A percentile compares a stretch with the other conserved stretches of the same genome.
Evolutionary conservation across 2,888 invertebrate genomes (phyloP).

Genomic region (Strigamia transsilvanica): DNA sequence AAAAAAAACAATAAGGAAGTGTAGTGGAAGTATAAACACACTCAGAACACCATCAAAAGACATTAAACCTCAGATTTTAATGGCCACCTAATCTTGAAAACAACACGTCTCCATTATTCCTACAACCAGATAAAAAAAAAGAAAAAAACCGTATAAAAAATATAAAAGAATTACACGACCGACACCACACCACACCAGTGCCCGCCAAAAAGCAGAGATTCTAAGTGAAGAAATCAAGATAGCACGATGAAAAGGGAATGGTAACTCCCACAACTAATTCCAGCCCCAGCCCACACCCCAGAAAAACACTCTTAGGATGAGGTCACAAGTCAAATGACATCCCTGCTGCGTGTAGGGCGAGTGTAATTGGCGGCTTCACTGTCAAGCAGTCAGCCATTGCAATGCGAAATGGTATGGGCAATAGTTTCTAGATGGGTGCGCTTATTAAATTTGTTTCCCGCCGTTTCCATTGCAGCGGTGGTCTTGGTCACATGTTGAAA

Average conservation of each 20-base stretch:
- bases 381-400: neutral
- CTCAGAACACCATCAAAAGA: no score
- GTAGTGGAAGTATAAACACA: no score
- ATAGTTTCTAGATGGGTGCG: constrained; percentile 4
- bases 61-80: no score
- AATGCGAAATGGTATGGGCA: constrained; percentile 4
- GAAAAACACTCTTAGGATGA: neutral
- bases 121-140: no score
- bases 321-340: constrained; percentile 15
- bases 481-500: neutral
- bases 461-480: neutral
- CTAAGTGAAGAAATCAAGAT: neutral
- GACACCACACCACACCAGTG: neutral
- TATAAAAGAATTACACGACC: neutral
- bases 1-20: no score
- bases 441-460: constrained; percentile 15
- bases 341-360: neutral
- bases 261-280: neutral
- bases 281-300: neutral
- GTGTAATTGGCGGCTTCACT: constrained; percentile 2
- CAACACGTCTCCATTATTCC: neutral
- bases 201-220: neutral
- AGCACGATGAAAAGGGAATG: neutral
- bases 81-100: neutral
- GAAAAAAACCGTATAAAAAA: no score